A percentile compares a stretch with the other conserved stretches of the same genome.
phyloP scores from a whole-genome alignment of 1,140 invertebrate genomes.

The Holcopasites calliopsidis region DNA sequence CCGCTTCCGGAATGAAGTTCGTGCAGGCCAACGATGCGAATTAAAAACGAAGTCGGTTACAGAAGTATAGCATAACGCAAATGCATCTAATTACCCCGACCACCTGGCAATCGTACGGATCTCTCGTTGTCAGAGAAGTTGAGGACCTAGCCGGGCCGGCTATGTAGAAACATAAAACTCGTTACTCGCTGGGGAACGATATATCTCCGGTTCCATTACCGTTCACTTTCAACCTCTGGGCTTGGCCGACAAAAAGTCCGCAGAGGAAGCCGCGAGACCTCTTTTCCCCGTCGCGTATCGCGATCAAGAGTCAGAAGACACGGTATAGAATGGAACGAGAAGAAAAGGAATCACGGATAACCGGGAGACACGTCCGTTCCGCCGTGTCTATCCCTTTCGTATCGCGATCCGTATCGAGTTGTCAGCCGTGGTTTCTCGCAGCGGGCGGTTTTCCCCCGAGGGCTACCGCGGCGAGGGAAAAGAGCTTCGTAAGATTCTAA shows the following conservation, averaged over 20 bases:
- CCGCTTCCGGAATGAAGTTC: neutral
- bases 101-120: neutral
- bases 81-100: slow-evolving; percentile 29
- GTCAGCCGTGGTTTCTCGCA: slow-evolving; percentile 43
- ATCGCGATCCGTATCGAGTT: slow-evolving; percentile 32
- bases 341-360: slow-evolving; percentile 16
- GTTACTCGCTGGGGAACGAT: slow-evolving; percentile 57
- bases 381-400: slow-evolving; percentile 25
- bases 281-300: neutral
- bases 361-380: slow-evolving; percentile 19
- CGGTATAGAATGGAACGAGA: neutral
- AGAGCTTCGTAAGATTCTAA: slow-evolving; percentile 42
- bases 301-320: slow-evolving; percentile 5
- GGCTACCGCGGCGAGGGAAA: slow-evolving; percentile 29
- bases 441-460: slow-evolving; percentile 47
- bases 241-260: neutral
- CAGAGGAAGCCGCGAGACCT: neutral
- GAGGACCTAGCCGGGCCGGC: neutral
- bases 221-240: slow-evolving; percentile 40
- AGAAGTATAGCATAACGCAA: slow-evolving; percentile 10
- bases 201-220: slow-evolving; percentile 50
- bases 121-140: slow-evolving; percentile 20
- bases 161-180: slow-evolving; percentile 47
- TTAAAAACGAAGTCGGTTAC: slow-evolving; percentile 31
- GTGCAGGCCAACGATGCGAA: slow-evolving; percentile 5